Base-by-base conservation (phyloP, 2,888 invertebrate genomes). In the Beris morrisii region DNA sequence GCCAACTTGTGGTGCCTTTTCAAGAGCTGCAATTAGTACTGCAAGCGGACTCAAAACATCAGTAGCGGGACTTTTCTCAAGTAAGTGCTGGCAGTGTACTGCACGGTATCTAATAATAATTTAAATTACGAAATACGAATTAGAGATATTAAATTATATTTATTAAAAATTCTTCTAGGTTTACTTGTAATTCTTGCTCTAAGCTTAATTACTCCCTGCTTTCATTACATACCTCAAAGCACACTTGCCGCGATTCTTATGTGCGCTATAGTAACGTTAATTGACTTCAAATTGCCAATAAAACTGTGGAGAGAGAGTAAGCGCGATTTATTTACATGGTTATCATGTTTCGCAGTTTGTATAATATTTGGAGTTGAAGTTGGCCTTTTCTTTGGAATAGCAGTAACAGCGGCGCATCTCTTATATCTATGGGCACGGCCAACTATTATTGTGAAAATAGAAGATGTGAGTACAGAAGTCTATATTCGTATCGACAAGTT, bases 231-330 rank as follows among this genome's bases (percentile, higher is more conserved):
- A 70, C 93, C 94, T 1, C 88, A 89, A 75, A 87, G 95, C 0
- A 90, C 92, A 0, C 83, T 97, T 57, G 89, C 95, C 0, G 90
- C 95, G 5, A 92, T 97, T 64, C 87, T 97, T 73, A 94, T 96
- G 73, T 90, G 91, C 73, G 95, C 97, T 31, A 76, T 79, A 30
- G 93, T 95, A 50, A 75, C 73, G 0, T 76, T 86, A 81, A 73
- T 88, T 46, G 88, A 88, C 74, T 73, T 83, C 50, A 75, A 79
- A 67, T 81, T 83, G n/a, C 79, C 85, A 53, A 43, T 70, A 4
- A 77, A 82, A 4, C 80, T 88, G 72, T 88, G 88, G 88, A 80
- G 78, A 15, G 81, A 83, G 70, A 83, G 83, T 72, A 85, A 85
- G 75, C 77, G 82, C 46, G 92, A 92, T 78, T 84, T 90, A 65